A percentile compares a stretch with the other conserved stretches of the same genome.
Conservation (phyloP, 2,797 vertebrate genomes). For the Hybognathus amarus region DNA sequence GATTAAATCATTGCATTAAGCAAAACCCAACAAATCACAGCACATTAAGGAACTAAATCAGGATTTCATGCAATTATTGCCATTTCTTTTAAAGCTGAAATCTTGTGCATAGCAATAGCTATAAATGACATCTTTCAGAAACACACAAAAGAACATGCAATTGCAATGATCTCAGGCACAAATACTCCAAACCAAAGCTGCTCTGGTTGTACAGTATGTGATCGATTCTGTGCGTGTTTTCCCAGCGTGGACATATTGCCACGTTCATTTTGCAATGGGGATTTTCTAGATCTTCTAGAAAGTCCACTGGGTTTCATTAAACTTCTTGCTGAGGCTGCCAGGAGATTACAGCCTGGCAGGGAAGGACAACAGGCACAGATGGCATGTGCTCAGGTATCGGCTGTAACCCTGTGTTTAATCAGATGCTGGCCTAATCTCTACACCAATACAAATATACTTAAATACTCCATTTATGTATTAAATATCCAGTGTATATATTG, state of each 20-base stretch:
- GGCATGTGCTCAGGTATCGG: conserved; percentile 27
- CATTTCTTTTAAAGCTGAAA: conserved; percentile 41
- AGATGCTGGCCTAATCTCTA: neutral
- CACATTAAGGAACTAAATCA: conserved; percentile 59
- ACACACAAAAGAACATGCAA: conserved; percentile 34
- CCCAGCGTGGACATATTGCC: conserved; percentile 9
- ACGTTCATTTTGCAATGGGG: conserved; percentile 54
- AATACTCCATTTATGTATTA: neutral
- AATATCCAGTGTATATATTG: neutral
- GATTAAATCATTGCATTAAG: conserved; percentile 1
- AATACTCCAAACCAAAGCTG: conserved; percentile 68
- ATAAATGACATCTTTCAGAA: conserved; percentile 37
- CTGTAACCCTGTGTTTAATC: conserved; percentile 10
- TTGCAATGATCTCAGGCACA: conserved; percentile 34
- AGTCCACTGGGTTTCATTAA: conserved; percentile 68
- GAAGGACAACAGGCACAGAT: conserved; percentile 46
- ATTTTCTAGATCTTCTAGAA: conserved; percentile 67
- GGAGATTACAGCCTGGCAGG: conserved; percentile 71
- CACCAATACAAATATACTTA: neutral
- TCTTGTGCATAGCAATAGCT: conserved; percentile 21
- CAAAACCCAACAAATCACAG: conserved; percentile 33
- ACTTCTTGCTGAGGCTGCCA: conserved; percentile 68
- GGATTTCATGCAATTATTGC: conserved; percentile 46
- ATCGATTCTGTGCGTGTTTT: conserved; percentile 32
- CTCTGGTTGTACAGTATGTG: conserved; percentile 61